Percentiles rank a stretch among this genome's conserved stretches.
Conservation (phyloP, 2,113 vertebrate species). For the Gambusia affinis region DNA sequence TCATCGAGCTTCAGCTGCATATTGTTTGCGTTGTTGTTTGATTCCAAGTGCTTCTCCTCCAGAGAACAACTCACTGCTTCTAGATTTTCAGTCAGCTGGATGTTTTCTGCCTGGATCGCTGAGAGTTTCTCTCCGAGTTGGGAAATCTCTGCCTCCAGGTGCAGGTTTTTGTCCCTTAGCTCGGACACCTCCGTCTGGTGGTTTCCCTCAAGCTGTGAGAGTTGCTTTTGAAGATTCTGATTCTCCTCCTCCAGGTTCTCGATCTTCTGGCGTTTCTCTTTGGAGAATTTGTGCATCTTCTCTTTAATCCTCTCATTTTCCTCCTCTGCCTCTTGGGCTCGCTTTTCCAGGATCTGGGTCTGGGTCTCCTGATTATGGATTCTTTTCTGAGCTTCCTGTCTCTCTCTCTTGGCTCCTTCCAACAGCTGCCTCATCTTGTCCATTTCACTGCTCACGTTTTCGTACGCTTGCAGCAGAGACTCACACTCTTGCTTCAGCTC, state of each 20-base stretch:
- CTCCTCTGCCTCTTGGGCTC: slow-evolving; percentile 64
- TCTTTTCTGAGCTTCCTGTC: slow-evolving; percentile 81
- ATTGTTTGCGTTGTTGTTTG: slow-evolving; percentile 70
- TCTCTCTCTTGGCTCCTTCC: slow-evolving; percentile 82
- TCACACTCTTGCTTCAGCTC: slow-evolving; percentile 90
- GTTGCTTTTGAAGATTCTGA: slow-evolving; percentile 66
- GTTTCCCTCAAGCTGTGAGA: slow-evolving; percentile 61
- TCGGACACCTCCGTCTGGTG: slow-evolving; percentile 56
- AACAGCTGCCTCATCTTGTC: slow-evolving; percentile 87
- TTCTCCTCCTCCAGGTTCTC: slow-evolving; percentile 78
- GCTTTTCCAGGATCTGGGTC: slow-evolving; percentile 70
- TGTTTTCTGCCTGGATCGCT: slow-evolving; percentile 77
- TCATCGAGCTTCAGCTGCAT: slow-evolving; percentile 78
- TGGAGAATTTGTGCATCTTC: slow-evolving; percentile 69
- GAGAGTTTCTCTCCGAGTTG: slow-evolving; percentile 70
- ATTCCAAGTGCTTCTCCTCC: slow-evolving; percentile 74
- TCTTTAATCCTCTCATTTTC: slow-evolving; percentile 78
- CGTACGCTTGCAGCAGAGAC: slow-evolving; percentile 86
- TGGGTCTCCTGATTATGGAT: slow-evolving; percentile 74
- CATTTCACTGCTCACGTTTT: slow-evolving; percentile 88
- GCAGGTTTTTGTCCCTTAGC: slow-evolving; percentile 70
- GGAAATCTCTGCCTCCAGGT: slow-evolving; percentile 73
- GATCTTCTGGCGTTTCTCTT: slow-evolving; percentile 76
- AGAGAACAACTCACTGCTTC: slow-evolving; percentile 66
- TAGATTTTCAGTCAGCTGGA: slow-evolving; percentile 66